Percentiles rank a stretch among this genome's conserved stretches.
phyloP scores from a whole-genome alignment of 2,797 vertebrate species.

The Scolopax rusticola region DNA sequence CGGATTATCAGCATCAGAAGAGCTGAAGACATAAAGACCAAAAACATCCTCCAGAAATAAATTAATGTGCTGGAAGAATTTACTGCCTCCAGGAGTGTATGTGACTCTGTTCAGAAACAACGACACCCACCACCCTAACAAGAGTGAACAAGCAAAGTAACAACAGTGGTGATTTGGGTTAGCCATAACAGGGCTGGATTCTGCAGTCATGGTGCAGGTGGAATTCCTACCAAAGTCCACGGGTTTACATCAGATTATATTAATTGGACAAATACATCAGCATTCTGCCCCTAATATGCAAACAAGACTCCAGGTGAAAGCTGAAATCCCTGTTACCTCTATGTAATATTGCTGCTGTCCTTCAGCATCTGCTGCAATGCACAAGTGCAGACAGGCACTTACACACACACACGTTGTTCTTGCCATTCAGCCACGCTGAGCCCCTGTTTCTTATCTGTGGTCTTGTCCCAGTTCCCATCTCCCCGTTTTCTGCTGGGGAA shows the following conservation, averaged over 20 bases:
- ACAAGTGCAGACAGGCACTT: neutral
- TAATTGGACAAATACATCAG: neutral
- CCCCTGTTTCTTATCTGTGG: neutral
- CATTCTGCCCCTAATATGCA: neutral
- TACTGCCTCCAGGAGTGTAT: neutral
- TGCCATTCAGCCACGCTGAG: neutral
- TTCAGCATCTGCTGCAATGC: neutral
- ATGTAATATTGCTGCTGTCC: neutral
- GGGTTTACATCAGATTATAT: neutral
- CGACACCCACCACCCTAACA: neutral
- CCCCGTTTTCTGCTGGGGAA: neutral
- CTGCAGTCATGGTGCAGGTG: neutral
- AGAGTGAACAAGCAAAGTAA: neutral
- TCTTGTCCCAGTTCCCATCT: neutral
- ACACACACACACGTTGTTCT: accelerated
- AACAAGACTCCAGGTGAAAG: neutral
- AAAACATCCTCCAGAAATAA: constrained; percentile 29
- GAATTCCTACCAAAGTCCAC: neutral
- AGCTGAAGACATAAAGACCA: neutral
- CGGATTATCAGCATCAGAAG: constrained; percentile 24
- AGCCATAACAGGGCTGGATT: neutral
- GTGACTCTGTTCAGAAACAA: neutral
- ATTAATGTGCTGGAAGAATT: constrained; percentile 21
- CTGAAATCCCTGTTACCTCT: neutral
- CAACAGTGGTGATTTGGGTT: neutral